A percentile compares a stretch with the other conserved stretches of the same genome.
phyloP scores from a whole-genome alignment of 2,797 vertebrate genomes.

The Sebastiscus albofasciatus region DNA sequence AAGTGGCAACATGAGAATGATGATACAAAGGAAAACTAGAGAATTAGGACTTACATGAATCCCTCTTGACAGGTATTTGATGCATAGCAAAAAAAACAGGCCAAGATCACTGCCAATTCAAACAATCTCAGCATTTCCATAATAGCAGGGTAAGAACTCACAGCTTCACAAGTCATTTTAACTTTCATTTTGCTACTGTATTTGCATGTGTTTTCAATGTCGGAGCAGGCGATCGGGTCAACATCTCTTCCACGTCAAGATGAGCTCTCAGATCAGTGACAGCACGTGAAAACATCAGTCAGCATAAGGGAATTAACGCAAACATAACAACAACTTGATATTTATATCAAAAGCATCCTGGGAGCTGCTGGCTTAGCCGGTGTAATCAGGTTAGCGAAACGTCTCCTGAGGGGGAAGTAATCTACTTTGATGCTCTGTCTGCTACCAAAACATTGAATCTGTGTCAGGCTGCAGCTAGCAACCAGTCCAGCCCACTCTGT shows the following conservation, averaged over 20 bases:
- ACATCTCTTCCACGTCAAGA: background rate
- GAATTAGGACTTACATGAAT: background rate
- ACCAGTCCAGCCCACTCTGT: conserved; percentile 37
- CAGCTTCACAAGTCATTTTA: background rate
- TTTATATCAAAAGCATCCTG: conserved; percentile 63
- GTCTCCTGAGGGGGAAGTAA: conserved; percentile 65
- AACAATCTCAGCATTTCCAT: background rate
- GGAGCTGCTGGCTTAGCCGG: conserved; percentile 41
- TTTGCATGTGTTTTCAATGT: conserved; percentile 5
- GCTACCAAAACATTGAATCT: conserved; percentile 46
- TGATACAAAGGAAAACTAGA: background rate
- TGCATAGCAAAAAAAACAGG: background rate
- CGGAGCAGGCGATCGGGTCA: background rate
- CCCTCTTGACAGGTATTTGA: background rate
- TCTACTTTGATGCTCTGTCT: conserved; percentile 67
- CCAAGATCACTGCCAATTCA: background rate
- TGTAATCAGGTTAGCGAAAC: conserved; percentile 66
- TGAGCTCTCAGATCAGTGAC: background rate
- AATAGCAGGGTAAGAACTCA: background rate
- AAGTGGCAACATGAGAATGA: background rate
- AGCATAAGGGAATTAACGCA: conserved; percentile 29
- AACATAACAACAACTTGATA: conserved; percentile 59
- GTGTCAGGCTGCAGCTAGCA: conserved; percentile 42
- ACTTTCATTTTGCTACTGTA: background rate
- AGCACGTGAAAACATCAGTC: conserved; percentile 13